Evolutionary conservation across 2,113 vertebrate species (phyloP).

Genomic region (Naja naja): DNA sequence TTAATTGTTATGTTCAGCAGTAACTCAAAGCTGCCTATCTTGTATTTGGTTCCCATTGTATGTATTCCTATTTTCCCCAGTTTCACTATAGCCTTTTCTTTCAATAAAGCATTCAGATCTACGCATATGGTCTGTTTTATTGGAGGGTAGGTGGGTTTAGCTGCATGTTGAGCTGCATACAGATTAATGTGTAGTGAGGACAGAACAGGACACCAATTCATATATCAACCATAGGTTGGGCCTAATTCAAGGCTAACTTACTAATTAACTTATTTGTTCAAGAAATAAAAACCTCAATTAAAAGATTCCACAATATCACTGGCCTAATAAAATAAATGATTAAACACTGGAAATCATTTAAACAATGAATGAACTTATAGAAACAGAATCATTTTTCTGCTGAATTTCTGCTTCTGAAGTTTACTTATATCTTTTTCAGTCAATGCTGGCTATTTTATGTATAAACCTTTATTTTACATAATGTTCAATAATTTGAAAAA

Average conservation of each 20-base stretch:
- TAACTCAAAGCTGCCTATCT: too few species aligned
- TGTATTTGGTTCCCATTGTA: too few species aligned
- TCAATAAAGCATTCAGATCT: too few species aligned
- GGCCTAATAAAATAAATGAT: neutral
- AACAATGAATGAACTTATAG: neutral
- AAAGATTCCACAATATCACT: neutral
- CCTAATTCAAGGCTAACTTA: neutral
- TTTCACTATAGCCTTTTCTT: too few species aligned
- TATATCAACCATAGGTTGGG: neutral
- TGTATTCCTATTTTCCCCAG: too few species aligned
- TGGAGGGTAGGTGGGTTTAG: too few species aligned
- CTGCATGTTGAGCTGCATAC: too few species aligned
- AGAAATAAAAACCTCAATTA: neutral
- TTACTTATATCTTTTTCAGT: neutral
- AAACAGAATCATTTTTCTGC: constrained; percentile 1
- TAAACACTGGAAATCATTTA: neutral
- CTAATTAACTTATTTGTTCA: neutral
- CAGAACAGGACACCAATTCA: neutral
- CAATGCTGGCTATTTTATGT: neutral
- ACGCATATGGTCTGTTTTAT: too few species aligned
- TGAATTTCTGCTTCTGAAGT: neutral
- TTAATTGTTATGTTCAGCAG: too few species aligned
- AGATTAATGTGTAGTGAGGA: too few species aligned
- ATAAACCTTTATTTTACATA: constrained; percentile 2
- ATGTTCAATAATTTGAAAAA: neutral